A percentile compares a stretch with the other conserved stretches of the same genome.
These are phyloP conservation scores for Agonum fuliginosum DNA, from an alignment of 2,888 invertebrate genomes.

Conservation along the genomic window DNA sequence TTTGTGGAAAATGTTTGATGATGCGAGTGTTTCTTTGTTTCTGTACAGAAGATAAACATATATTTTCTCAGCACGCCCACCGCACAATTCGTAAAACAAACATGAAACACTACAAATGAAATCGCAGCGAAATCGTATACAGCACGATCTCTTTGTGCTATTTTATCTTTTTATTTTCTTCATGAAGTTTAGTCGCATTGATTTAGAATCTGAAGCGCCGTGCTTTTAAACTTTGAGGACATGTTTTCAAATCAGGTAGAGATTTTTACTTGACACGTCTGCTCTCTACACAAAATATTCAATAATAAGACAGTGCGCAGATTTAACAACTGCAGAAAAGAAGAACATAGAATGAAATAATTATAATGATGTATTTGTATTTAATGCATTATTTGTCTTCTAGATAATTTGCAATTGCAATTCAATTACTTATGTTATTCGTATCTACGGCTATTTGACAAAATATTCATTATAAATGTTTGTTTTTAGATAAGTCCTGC, in stretches of 20 bases:
- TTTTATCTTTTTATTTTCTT: conserved; percentile 19
- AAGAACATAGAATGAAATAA: too few species aligned
- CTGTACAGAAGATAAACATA: conserved; percentile 41
- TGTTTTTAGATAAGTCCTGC: too few species aligned
- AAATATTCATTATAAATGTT: too few species aligned
- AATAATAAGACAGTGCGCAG: too few species aligned
- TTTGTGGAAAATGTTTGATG: conserved; percentile 2
- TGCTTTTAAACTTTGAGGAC: background rate
- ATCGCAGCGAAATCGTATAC: conserved; percentile 10
- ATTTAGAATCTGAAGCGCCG: background rate
- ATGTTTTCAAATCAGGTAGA: conserved; percentile 3
- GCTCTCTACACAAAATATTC: background rate
- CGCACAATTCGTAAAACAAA: conserved; percentile 52
- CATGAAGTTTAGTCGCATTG: background rate
- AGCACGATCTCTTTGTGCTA: conserved; percentile 27
- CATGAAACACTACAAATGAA: conserved; percentile 23
- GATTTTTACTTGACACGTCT: background rate
- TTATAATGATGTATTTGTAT: too few species aligned
- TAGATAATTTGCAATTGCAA: background rate
- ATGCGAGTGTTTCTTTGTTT: background rate
- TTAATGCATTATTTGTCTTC: too few species aligned
- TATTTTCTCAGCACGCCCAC: conserved; percentile 46
- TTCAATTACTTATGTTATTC: background rate
- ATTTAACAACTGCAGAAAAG: too few species aligned
- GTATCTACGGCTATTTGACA: too few species aligned